phyloP scores from a whole-genome alignment of 2,797 vertebrate species.

The Danio tinwini region DNA sequence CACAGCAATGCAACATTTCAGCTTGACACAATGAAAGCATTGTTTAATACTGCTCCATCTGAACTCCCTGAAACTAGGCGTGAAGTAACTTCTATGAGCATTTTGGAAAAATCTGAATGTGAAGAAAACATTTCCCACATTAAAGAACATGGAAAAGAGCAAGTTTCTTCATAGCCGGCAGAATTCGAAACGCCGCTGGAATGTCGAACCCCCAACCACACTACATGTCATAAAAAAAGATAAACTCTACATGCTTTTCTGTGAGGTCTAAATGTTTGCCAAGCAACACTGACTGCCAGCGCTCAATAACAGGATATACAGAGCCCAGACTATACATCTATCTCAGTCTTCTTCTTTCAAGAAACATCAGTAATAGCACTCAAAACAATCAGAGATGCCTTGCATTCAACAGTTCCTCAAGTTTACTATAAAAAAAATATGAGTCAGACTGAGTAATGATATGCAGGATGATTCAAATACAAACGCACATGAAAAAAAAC shows the following conservation, averaged over 20 bases:
- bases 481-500: background rate
- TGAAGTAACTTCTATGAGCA: constrained; percentile 1
- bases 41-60: constrained; percentile 8
- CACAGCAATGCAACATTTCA: constrained; percentile 12
- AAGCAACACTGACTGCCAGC: constrained; percentile 15
- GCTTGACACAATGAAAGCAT: constrained; percentile 20
- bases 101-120: background rate
- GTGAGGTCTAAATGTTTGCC: constrained; percentile 22
- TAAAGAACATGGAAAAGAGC: constrained; percentile 22
- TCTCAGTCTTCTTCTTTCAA: constrained; percentile 23
- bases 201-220: constrained; percentile 64
- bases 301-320: constrained; percentile 23
- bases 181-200: constrained; percentile 18
- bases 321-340: constrained; percentile 21
- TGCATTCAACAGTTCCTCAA: background rate
- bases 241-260: constrained; percentile 70
- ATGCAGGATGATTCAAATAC: constrained; percentile 14
- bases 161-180: constrained; percentile 44
- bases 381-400: constrained; percentile 12
- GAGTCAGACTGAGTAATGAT: constrained; percentile 6
- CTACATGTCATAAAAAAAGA: constrained; percentile 72
- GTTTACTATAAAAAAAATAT: background rate
- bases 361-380: constrained; percentile 8
- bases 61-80: background rate
- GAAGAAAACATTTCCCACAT: constrained; percentile 19